phyloP scores from a whole-genome alignment of 2,113 vertebrate species.

The Brachypodius melanocephalos region DNA sequence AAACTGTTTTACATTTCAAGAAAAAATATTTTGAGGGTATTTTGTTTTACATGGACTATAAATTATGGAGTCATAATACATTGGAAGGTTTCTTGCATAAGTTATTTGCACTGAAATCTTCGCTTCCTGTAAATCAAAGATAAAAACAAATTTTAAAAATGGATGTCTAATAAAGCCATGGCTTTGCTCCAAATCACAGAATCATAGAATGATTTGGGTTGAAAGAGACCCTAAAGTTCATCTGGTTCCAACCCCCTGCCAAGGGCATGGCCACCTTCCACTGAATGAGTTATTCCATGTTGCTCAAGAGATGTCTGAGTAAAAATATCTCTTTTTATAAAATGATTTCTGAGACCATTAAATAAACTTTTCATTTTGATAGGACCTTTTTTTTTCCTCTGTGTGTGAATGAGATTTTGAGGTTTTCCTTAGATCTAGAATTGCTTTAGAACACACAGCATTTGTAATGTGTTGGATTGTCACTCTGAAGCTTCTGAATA shows the following conservation, averaged over 20 bases:
- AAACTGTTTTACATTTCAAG: background rate
- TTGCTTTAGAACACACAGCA: background rate
- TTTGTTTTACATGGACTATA: background rate
- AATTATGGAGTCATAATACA: background rate
- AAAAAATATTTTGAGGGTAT: background rate
- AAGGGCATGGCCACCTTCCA: background rate
- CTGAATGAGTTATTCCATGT: background rate
- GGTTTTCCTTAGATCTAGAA: background rate
- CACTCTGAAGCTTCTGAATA: background rate
- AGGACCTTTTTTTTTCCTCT: background rate
- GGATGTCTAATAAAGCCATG: background rate
- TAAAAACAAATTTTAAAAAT: background rate
- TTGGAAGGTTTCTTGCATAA: background rate
- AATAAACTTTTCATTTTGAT: background rate
- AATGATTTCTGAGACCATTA: background rate
- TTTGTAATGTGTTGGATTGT: background rate
- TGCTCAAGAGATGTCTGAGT: background rate
- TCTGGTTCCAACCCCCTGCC: accelerated
- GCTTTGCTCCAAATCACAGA: background rate
- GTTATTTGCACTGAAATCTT: background rate
- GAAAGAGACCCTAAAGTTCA: background rate
- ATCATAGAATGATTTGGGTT: background rate
- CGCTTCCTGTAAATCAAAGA: background rate
- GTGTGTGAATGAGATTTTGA: background rate
- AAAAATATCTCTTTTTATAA: background rate